Evolutionary conservation across 2,113 vertebrate species (phyloP).

Genomic region (Chlorodrepanis virens): DNA sequence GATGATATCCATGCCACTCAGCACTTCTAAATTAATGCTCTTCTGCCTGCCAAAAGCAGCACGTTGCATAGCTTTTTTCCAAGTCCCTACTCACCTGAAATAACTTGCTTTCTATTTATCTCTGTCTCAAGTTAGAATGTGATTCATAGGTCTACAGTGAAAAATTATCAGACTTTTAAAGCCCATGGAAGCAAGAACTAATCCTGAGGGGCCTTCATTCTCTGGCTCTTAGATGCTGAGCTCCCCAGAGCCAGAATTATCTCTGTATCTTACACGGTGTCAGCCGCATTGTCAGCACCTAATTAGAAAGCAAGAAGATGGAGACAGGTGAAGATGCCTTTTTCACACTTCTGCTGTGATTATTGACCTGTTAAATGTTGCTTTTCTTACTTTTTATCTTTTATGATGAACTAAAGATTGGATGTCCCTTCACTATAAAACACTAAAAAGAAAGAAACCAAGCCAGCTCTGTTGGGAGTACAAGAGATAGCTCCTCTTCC

Average conservation of each 20-base stretch:
- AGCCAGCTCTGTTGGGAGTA: background rate
- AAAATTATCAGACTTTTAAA: constrained; percentile 35
- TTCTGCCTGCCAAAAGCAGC: constrained; percentile 43
- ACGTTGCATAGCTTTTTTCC: background rate
- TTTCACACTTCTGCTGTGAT: background rate
- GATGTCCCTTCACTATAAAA: background rate
- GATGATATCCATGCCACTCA: constrained; percentile 39
- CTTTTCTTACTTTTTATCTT: background rate
- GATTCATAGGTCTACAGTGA: constrained; percentile 36
- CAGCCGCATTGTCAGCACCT: background rate
- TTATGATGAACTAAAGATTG: background rate
- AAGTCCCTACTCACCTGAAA: constrained; percentile 54
- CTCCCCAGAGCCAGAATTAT: background rate
- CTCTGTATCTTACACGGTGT: background rate
- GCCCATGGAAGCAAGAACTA: background rate
- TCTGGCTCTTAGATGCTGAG: background rate
- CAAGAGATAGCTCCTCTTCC: background rate
- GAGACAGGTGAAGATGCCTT: background rate
- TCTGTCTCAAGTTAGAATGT: constrained; percentile 40
- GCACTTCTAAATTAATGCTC: constrained; percentile 42
- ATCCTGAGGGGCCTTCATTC: background rate
- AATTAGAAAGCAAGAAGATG: constrained; percentile 7
- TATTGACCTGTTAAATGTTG: background rate
- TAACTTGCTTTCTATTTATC: constrained; percentile 60
- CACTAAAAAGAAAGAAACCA: accelerated